These are phyloP conservation scores for Lagopus leucura DNA, from an alignment of 2,113 vertebrate genomes.

Conservation along the genomic window DNA sequence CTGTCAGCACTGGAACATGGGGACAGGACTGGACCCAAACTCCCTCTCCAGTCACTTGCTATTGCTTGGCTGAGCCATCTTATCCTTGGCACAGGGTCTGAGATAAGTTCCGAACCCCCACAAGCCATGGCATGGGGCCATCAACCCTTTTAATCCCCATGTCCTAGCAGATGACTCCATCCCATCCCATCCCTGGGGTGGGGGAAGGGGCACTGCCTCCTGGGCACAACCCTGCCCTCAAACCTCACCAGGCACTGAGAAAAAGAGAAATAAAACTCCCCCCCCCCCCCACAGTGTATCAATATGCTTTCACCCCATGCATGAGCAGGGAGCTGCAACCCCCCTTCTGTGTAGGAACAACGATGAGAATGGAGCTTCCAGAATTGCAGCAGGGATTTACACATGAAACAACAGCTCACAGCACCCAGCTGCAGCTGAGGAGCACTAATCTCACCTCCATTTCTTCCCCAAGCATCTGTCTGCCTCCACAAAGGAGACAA, in stretches of 20 bases:
- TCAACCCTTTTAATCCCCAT: not conserved
- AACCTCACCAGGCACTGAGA: fast-evolving
- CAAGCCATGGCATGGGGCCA: not conserved
- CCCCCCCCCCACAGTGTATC: fast-evolving
- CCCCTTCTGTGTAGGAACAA: not conserved
- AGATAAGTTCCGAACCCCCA: not conserved
- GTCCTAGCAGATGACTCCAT: not conserved
- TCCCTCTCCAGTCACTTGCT: fast-evolving
- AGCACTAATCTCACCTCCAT: not conserved
- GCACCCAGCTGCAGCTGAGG: not conserved
- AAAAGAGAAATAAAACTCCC: not conserved
- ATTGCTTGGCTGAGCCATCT: fast-evolving
- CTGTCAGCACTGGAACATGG: fast-evolving
- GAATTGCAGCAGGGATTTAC: not conserved
- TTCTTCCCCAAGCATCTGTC: not conserved
- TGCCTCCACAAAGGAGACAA: fast-evolving
- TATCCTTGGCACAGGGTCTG: fast-evolving
- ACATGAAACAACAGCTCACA: not conserved
- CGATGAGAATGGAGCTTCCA: not conserved
- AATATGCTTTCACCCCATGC: not conserved
- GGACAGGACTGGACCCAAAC: not conserved
- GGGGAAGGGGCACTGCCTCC: not conserved
- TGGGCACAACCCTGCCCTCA: not conserved
- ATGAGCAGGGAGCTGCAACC: not conserved
- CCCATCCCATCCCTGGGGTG: not conserved